Evolutionary conservation across 1,140 invertebrate genomes (phyloP).

Genomic region (Cecropterus lyciades): DNA sequence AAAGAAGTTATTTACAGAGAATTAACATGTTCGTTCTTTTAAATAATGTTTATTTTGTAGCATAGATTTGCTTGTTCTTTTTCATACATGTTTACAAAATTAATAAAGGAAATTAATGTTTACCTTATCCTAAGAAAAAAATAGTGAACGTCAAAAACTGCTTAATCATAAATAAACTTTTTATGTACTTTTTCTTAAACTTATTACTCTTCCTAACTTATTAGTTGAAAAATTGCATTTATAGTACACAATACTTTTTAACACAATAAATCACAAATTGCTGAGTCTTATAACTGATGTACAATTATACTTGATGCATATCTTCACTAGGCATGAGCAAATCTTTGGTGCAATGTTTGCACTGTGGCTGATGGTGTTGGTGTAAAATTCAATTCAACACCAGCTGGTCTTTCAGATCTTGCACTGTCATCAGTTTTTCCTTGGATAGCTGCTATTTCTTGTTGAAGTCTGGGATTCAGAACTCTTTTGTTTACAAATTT

Average conservation of each 20-base stretch:
- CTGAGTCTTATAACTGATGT: neutral
- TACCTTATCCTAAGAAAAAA: neutral
- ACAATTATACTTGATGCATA: neutral
- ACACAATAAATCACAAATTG: constrained; percentile 15
- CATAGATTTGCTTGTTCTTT: no score
- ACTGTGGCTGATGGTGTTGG: constrained; percentile 69
- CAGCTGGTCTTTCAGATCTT: constrained; percentile 55
- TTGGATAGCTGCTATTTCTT: constrained; percentile 76
- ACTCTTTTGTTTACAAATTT: constrained; percentile 76
- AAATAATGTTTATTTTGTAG: no score
- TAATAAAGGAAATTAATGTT: no score
- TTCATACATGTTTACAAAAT: no score
- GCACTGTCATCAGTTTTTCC: constrained; percentile 59
- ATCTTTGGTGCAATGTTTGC: constrained; percentile 75
- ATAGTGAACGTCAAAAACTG: neutral
- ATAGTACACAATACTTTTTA: constrained; percentile 1
- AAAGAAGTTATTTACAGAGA: no score
- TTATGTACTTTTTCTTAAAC: neutral
- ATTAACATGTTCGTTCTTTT: no score
- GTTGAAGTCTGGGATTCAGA: constrained; percentile 71
- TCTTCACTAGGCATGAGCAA: constrained; percentile 49
- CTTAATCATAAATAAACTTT: neutral
- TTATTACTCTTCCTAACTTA: neutral
- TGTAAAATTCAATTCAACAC: constrained; percentile 59
- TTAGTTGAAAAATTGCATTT: neutral